A percentile compares a stretch with the other conserved stretches of the same genome.
Evolutionary conservation across 2,113 vertebrate species (phyloP).

Genomic region (Crotalus horridus): DNA sequence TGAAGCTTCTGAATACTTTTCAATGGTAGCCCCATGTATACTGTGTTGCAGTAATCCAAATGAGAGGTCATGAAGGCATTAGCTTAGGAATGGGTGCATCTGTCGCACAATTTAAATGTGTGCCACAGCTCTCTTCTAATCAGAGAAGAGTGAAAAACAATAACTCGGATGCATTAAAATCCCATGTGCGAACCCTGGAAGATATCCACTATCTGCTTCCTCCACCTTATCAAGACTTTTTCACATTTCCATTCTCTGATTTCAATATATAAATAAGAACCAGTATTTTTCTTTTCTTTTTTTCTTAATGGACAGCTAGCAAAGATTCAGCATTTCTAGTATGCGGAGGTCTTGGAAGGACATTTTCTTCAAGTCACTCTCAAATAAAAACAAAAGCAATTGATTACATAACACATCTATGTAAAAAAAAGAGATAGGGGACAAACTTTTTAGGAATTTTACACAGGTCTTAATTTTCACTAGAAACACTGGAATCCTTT

Average conservation of each 20-base stretch:
- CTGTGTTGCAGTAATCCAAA: too few relatives aligned
- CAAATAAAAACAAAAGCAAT: not conserved
- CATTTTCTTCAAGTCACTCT: not conserved
- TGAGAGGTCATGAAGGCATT: too few relatives aligned
- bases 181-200: not conserved
- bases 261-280: not conserved
- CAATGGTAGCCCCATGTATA: too few relatives aligned
- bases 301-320: not conserved
- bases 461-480: not conserved
- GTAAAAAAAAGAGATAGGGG: not conserved
- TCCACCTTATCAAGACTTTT: not conserved
- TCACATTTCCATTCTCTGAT: not conserved
- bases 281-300: not conserved
- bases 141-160: not conserved
- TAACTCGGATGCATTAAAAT: not conserved
- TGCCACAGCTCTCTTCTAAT: not conserved
- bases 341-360: not conserved
- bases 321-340: not conserved
- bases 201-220: not conserved
- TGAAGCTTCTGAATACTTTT: too few relatives aligned
- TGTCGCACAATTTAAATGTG: too few relatives aligned
- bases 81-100: too few relatives aligned
- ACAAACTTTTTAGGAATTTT: not conserved
- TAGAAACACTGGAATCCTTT: not conserved
- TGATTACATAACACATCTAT: not conserved